Evolutionary conservation across 2,797 vertebrate genomes (phyloP).

Genomic region (Meriones psammophilus): DNA sequence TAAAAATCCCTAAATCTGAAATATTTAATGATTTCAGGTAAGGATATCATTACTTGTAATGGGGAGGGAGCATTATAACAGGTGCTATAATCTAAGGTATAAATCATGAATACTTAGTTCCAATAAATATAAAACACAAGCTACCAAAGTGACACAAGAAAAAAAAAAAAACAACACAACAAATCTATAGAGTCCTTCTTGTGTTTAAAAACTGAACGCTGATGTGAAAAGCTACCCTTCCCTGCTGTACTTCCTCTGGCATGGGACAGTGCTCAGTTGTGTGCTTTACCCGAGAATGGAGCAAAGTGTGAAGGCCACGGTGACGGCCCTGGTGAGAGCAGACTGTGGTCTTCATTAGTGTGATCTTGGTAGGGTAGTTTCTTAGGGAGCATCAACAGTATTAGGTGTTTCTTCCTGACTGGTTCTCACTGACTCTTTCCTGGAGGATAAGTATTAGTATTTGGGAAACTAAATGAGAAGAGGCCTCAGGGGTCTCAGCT

Average conservation of each 20-base stretch:
- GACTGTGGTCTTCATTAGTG: background rate
- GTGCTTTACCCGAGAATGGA: background rate
- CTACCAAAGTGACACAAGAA: background rate
- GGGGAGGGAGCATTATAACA: background rate
- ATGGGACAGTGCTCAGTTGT: background rate
- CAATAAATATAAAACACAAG: background rate
- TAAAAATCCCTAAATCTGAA: background rate
- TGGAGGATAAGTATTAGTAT: background rate
- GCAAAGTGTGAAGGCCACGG: background rate
- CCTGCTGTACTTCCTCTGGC: background rate
- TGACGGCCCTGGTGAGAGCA: background rate
- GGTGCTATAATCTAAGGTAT: background rate
- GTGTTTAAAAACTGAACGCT: background rate
- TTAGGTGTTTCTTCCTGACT: background rate
- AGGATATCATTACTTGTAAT: background rate
- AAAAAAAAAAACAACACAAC: no score
- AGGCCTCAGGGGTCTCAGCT: background rate
- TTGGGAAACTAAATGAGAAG: background rate
- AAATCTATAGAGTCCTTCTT: background rate
- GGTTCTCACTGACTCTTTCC: background rate
- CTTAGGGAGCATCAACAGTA: background rate
- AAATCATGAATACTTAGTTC: background rate
- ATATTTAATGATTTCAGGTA: background rate
- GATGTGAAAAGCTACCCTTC: background rate
- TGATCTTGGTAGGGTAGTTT: background rate